Evolutionary conservation across 2,888 invertebrate genomes (phyloP).

Genomic region (Serrognathus titanus): DNA sequence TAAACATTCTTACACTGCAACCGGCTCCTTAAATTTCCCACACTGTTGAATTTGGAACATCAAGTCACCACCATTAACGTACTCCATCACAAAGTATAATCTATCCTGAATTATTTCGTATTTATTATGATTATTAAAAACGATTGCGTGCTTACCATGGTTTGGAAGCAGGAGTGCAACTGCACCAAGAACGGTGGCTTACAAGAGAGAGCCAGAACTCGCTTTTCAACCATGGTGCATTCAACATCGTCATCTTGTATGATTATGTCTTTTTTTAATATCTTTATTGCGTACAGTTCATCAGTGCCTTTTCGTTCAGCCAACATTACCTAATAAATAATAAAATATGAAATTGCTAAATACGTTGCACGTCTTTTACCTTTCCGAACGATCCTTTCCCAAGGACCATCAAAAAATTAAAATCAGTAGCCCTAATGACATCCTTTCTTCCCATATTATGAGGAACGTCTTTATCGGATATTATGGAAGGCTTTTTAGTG

Average conservation of each 20-base stretch:
- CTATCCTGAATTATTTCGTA: slow-evolving; percentile 72
- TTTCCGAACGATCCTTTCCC: slow-evolving; percentile 99
- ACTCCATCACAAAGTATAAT: slow-evolving; percentile 99
- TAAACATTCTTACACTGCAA: slow-evolving; percentile 86
- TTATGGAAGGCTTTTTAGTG: slow-evolving; percentile 63
- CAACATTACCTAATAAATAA: slow-evolving; percentile 76
- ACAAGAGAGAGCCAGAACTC: slow-evolving; percentile 88
- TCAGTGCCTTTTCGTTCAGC: slow-evolving; percentile 98
- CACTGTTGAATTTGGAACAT: slow-evolving; percentile 99
- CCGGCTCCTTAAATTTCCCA: slow-evolving; percentile 99
- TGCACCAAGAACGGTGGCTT: slow-evolving; percentile 99
- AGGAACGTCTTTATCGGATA: slow-evolving; percentile 71
- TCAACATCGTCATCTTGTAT: slow-evolving; percentile 99
- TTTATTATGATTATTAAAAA: not conserved
- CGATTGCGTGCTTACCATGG: slow-evolving; percentile 71
- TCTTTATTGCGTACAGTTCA: slow-evolving; percentile 98
- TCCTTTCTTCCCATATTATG: slow-evolving; percentile 93
- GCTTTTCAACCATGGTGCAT: slow-evolving; percentile 99
- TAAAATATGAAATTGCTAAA: not conserved
- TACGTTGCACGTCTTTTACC: slow-evolving; percentile 52
- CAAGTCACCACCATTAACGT: slow-evolving; percentile 98
- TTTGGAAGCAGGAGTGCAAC: slow-evolving; percentile 99
- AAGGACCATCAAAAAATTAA: slow-evolving; percentile 97
- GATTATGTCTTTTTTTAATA: slow-evolving; percentile 99
- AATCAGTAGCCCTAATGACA: slow-evolving; percentile 94